These are phyloP conservation scores for Anniella stebbinsi DNA, from an alignment of 2,797 vertebrate species.

Conservation along the genomic window DNA sequence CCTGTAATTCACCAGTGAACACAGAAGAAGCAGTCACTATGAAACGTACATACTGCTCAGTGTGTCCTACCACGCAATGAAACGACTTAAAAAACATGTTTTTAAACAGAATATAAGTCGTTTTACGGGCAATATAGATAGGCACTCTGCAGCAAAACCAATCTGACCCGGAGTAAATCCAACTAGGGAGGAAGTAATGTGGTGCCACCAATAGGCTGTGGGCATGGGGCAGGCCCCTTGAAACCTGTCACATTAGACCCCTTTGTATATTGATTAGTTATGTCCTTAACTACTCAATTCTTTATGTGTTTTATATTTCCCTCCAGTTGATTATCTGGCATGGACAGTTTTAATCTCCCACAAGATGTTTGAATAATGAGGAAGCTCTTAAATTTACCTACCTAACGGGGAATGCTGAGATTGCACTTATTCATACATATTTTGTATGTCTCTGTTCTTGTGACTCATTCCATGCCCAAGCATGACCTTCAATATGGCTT, in stretches of 20 bases:
- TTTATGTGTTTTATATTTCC: neutral
- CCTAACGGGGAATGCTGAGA: neutral
- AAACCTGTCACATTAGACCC: neutral
- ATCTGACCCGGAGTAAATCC: neutral
- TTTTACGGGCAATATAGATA: no score
- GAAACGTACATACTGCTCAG: no score
- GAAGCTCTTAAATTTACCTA: neutral
- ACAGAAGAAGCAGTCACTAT: no score
- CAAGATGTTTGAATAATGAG: neutral
- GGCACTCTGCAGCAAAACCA: neutral
- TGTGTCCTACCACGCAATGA: no score
- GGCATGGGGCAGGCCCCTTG: neutral
- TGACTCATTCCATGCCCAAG: neutral
- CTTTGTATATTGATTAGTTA: neutral
- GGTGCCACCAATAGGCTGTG: neutral
- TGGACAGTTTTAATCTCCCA: neutral
- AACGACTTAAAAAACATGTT: no score
- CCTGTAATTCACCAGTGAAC: no score
- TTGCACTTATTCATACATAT: neutral
- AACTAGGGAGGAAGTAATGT: neutral
- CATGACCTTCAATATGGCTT: neutral
- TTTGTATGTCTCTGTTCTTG: neutral
- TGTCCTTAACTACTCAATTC: neutral
- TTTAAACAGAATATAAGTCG: no score
- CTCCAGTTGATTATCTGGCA: neutral